Evolutionary conservation across 2,888 invertebrate species (phyloP).

Genomic region (Adelognathus sp.): DNA sequence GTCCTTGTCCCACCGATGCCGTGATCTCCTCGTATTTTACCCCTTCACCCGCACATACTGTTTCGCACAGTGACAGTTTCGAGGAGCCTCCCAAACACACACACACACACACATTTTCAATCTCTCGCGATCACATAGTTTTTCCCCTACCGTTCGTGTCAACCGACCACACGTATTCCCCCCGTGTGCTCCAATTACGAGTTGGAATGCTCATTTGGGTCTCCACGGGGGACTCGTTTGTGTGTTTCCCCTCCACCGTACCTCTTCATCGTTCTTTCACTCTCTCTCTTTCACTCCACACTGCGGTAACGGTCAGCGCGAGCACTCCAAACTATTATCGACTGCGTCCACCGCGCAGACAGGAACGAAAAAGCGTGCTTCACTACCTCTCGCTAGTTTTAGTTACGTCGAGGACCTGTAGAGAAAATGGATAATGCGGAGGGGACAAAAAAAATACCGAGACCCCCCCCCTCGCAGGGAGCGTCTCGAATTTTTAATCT

Average conservation of each 20-base stretch:
- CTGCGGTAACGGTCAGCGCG: constrained; percentile 73
- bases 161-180: constrained; percentile 9
- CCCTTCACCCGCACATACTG: constrained; percentile 12
- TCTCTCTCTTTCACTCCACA: neutral
- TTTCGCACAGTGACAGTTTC: neutral
- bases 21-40: constrained; percentile 1
- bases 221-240: constrained; percentile 69
- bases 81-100: constrained; percentile 50
- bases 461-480: constrained; percentile 9
- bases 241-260: constrained; percentile 15
- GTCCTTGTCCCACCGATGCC: constrained; percentile 51
- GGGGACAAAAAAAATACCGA: neutral
- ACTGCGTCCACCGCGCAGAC: constrained; percentile 47
- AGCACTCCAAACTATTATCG: constrained; percentile 77
- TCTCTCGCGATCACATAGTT: constrained; percentile 19
- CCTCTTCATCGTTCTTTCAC: neutral
- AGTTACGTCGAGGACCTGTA: neutral
- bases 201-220: constrained; percentile 78
- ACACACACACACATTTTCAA: constrained; percentile 56
- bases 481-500: constrained; percentile 69
- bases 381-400: constrained; percentile 11
- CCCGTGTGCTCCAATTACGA: constrained; percentile 77
- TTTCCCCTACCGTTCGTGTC: neutral
- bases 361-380: constrained; percentile 37
- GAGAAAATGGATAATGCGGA: neutral